Percentiles rank a stretch among this genome's conserved stretches.
Evolutionary conservation across 2,888 invertebrate species (phyloP).

Genomic region (Leptopterna dolabrata): DNA sequence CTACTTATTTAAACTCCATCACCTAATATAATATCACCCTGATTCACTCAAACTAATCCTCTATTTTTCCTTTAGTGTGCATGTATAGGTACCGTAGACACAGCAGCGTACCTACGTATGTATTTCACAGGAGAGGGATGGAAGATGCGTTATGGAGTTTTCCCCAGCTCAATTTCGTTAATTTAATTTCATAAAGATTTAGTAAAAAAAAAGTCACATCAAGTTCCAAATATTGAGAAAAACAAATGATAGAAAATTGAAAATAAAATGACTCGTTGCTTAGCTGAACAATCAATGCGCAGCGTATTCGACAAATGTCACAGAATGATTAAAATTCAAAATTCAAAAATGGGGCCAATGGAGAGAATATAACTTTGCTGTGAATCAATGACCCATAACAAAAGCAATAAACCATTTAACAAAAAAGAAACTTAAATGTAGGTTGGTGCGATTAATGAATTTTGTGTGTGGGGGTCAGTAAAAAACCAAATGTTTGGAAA

Average conservation of each 20-base stretch:
- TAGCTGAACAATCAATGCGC: not conserved
- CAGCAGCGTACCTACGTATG: not conserved
- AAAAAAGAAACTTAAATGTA: not conserved
- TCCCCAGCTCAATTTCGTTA: not conserved
- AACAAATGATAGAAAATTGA: not conserved
- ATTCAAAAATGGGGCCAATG: constrained; percentile 32
- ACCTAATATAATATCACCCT: not conserved
- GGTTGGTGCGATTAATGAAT: not conserved
- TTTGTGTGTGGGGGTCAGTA: not conserved
- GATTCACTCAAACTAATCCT: not conserved
- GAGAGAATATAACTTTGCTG: not conserved
- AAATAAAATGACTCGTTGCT: not conserved
- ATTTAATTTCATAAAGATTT: not conserved
- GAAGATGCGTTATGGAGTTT: constrained; percentile 18
- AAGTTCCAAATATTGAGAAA: not conserved
- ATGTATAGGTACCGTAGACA: too few species aligned
- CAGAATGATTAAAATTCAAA: not conserved
- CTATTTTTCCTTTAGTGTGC: not conserved
- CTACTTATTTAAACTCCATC: not conserved
- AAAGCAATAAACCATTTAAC: not conserved
- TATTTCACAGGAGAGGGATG: not conserved
- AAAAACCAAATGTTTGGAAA: not conserved
- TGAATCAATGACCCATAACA: not conserved
- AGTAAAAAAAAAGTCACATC: not conserved
- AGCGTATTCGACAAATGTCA: not conserved